Evolutionary conservation across 1,140 invertebrate genomes (phyloP).

Genomic region (Araneus ventricosus): DNA sequence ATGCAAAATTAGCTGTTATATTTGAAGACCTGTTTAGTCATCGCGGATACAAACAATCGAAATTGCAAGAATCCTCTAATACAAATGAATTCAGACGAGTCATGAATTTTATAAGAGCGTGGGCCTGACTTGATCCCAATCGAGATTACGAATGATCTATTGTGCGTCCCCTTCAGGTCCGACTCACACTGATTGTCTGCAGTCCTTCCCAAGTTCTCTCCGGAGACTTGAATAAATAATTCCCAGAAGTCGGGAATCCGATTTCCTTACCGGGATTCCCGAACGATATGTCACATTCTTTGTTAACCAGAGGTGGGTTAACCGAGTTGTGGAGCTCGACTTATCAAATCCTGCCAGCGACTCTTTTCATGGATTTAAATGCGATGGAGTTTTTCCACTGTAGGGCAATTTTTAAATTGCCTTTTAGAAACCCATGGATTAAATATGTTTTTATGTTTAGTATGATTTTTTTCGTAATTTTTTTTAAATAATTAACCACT

Average conservation of each 20-base stretch:
- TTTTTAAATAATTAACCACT: no score
- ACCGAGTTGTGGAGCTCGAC: background rate
- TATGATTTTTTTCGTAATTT: no score
- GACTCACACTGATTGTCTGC: constrained; percentile 4
- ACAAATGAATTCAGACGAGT: background rate
- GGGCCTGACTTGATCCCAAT: background rate
- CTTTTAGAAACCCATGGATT: no score
- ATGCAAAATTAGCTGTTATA: no score
- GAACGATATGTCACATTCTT: constrained; percentile 12
- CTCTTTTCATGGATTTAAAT: no score
- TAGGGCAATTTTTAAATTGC: no score
- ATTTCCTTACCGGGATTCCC: background rate
- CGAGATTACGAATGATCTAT: constrained; percentile 47
- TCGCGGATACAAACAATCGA: background rate
- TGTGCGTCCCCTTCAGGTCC: constrained; percentile 30
- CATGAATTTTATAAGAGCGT: constrained; percentile 40
- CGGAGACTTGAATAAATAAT: constrained; percentile 28
- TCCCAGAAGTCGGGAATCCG: constrained; percentile 35
- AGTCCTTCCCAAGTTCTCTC: constrained; percentile 18
- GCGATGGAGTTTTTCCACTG: no score
- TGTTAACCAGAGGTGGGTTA: background rate
- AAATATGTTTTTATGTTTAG: no score
- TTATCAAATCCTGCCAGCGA: background rate
- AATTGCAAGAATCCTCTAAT: background rate
- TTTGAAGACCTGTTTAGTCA: no score